These are phyloP conservation scores for Nephrotoma appendiculata DNA, from an alignment of 2,888 invertebrate genomes.

Conservation along the genomic window DNA sequence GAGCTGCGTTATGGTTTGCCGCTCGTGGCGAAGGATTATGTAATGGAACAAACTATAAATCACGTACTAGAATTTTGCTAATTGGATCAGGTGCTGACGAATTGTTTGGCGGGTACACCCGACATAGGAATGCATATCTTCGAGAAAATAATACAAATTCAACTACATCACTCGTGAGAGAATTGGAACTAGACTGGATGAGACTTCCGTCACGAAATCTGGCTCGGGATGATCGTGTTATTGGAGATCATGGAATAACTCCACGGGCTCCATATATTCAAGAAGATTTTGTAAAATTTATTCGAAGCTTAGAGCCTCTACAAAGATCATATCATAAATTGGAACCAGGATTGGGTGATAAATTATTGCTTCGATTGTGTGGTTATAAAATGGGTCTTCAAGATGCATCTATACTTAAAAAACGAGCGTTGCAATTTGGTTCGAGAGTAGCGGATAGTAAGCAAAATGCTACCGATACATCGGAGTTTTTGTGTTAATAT, in stretches of 20 bases:
- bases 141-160: conserved; percentile 24
- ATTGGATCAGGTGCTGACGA: conserved; percentile 96
- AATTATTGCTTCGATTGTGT: conserved; percentile 64
- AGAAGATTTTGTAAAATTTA: conserved; percentile 50
- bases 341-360: conserved; percentile 80
- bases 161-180: conserved; percentile 41
- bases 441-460: conserved; percentile 84
- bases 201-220: conserved; percentile 82
- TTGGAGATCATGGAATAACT: conserved; percentile 76
- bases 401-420: conserved; percentile 55
- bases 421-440: conserved; percentile 95
- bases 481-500: conserved; percentile 22
- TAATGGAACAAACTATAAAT: conserved; percentile 13
- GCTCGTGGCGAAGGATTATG: conserved; percentile 48
- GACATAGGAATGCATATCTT: conserved; percentile 63
- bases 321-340: conserved; percentile 33
- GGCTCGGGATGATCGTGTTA: conserved; percentile 86
- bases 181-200: conserved; percentile 63
- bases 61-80: conserved; percentile 40
- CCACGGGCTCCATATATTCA: conserved; percentile 69
- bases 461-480: conserved; percentile 72
- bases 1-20: conserved; percentile 95
- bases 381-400: conserved; percentile 52
- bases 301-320: conserved; percentile 48
- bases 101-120: conserved; percentile 84